Evolutionary conservation across 2,113 vertebrate species (phyloP).

Genomic region (Harpagus bidentatus): DNA sequence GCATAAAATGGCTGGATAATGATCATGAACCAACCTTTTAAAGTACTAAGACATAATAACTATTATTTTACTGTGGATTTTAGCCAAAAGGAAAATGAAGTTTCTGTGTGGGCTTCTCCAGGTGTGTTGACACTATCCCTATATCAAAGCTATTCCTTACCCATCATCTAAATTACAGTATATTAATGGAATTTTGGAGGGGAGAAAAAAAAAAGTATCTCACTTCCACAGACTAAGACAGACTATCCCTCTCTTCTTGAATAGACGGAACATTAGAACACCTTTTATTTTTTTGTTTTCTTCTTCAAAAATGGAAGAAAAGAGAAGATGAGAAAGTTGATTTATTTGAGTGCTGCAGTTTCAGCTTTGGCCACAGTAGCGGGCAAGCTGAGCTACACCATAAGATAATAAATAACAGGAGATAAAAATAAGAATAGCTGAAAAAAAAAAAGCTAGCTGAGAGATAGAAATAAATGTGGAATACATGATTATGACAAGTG

Average conservation of each 20-base stretch:
- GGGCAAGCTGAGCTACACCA: slow-evolving; percentile 13
- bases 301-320: neutral
- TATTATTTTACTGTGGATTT: neutral
- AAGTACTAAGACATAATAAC: neutral
- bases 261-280: neutral
- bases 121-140: neutral
- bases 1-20: neutral
- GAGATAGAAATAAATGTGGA: slow-evolving; percentile 41
- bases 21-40: neutral
- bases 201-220: neutral
- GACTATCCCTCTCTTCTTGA: neutral
- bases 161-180: neutral
- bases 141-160: neutral
- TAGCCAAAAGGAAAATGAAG: neutral
- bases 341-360: slow-evolving; percentile 33
- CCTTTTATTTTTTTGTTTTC: neutral
- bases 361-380: slow-evolving; percentile 14
- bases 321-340: neutral
- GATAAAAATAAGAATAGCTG: slow-evolving; percentile 35
- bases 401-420: slow-evolving; percentile 36
- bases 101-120: neutral
- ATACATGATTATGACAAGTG: slow-evolving; percentile 28
- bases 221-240: neutral
- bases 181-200: neutral
- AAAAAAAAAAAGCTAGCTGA: neutral